Conservation (phyloP, 2,797 vertebrate species). For the Allobates femoralis region DNA sequence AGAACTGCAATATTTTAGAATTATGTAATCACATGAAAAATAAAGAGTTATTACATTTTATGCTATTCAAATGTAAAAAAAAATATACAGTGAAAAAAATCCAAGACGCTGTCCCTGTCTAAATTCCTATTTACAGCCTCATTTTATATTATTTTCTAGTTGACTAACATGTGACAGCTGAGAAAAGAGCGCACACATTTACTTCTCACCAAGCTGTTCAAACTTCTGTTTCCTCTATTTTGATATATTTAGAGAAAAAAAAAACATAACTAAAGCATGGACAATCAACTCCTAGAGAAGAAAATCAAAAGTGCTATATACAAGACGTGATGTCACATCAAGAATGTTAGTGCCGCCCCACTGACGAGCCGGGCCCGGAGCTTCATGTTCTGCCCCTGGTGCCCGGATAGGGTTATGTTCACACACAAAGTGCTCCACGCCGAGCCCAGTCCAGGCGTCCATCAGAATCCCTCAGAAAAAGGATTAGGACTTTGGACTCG, state of each 20-base stretch:
- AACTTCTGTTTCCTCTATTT: conserved; percentile 21
- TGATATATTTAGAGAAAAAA: conserved; percentile 6
- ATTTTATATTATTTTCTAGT: background rate
- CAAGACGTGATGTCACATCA: background rate
- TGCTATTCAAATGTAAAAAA: background rate
- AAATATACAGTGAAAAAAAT: background rate
- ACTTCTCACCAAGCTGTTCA: conserved; percentile 10
- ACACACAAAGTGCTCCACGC: too few relatives aligned
- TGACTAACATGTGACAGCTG: conserved; percentile 2
- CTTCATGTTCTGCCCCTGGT: too few relatives aligned
- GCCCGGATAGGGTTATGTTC: too few relatives aligned
- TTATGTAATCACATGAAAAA: too few relatives aligned
- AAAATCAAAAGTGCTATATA: background rate
- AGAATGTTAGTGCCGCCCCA: too few relatives aligned
- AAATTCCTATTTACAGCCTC: background rate
- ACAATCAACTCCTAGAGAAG: background rate
- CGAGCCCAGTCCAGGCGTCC: too few relatives aligned
- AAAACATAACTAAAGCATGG: background rate
- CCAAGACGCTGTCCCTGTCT: background rate
- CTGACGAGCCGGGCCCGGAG: too few relatives aligned
- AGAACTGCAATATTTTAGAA: too few relatives aligned
- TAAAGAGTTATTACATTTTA: too few relatives aligned
- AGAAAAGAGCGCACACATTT: conserved; percentile 16
- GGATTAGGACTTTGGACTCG: too few relatives aligned
- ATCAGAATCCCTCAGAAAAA: too few relatives aligned